phyloP scores from a whole-genome alignment of 2,113 vertebrate genomes.

The Pterocles orientalis region DNA sequence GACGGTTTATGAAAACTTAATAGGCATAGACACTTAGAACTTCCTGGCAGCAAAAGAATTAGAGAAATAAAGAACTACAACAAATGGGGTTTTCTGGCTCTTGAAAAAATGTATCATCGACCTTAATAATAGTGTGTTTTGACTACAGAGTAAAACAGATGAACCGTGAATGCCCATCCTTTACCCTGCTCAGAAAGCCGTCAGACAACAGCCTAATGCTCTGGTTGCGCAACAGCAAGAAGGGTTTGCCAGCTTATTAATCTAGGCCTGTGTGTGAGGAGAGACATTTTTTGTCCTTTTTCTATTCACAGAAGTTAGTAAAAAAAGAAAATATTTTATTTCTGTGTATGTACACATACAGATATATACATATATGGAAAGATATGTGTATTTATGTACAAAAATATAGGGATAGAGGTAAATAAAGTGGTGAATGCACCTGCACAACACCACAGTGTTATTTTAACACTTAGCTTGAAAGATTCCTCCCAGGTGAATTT shows the following conservation, averaged over 20 bases:
- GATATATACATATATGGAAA: too few relatives aligned
- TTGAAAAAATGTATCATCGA: not conserved
- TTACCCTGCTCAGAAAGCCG: not conserved
- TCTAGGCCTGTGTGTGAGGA: not conserved
- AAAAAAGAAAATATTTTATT: not conserved
- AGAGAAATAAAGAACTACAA: not conserved
- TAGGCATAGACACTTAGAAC: not conserved
- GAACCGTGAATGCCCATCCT: not conserved
- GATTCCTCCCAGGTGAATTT: not conserved
- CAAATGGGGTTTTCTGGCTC: not conserved
- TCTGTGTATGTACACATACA: not conserved
- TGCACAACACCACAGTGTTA: not conserved
- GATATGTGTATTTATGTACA: accelerated
- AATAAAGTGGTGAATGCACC: not conserved
- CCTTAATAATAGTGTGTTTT: not conserved
- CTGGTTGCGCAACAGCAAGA: not conserved
- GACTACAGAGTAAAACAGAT: not conserved
- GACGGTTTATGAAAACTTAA: not conserved
- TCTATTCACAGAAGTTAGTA: not conserved
- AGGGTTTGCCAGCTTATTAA: not conserved
- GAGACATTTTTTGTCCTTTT: not conserved
- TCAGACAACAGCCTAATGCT: not conserved
- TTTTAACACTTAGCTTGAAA: not conserved
- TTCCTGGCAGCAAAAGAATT: not conserved
- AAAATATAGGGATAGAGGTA: not conserved